phyloP scores from a whole-genome alignment of 1,140 invertebrate genomes.

The Drosophila chauvacae region DNA sequence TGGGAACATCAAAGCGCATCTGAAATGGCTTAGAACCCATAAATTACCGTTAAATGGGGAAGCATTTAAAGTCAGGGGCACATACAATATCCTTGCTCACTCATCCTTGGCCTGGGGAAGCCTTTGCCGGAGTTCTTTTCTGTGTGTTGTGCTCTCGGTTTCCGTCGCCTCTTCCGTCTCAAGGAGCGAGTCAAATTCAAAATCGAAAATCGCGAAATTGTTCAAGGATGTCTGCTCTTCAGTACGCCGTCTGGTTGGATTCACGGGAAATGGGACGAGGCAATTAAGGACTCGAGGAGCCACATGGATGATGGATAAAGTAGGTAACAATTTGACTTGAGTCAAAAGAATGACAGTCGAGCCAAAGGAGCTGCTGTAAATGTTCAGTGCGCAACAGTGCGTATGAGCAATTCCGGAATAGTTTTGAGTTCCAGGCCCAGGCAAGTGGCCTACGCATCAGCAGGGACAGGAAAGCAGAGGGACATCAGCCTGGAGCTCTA shows the following conservation, averaged over 20 bases:
- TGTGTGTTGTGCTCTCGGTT: background rate
- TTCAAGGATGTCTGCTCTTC: background rate
- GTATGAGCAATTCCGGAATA: constrained; percentile 45
- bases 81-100: background rate
- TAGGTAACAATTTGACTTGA: constrained; percentile 4
- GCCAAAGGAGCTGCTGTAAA: background rate
- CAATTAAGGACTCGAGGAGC: constrained; percentile 16
- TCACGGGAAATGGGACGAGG: constrained; percentile 17
- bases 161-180: constrained; percentile 16
- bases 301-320: background rate
- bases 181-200: background rate
- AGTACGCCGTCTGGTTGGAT: background rate
- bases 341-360: constrained; percentile 1
- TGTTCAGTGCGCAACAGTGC: constrained; percentile 30
- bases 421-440: background rate
- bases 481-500: too few relatives aligned
- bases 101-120: constrained; percentile 1
- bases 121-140: background rate
- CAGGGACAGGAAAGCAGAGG: background rate
- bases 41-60: constrained; percentile 32
- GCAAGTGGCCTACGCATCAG: constrained; percentile 7
- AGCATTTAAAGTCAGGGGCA: constrained; percentile 15
- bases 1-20: constrained; percentile 34
- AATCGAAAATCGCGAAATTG: constrained; percentile 7
- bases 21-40: constrained; percentile 26